Base-by-base conservation (phyloP, 2,113 vertebrate species). In the Thunnus thynnus region DNA sequence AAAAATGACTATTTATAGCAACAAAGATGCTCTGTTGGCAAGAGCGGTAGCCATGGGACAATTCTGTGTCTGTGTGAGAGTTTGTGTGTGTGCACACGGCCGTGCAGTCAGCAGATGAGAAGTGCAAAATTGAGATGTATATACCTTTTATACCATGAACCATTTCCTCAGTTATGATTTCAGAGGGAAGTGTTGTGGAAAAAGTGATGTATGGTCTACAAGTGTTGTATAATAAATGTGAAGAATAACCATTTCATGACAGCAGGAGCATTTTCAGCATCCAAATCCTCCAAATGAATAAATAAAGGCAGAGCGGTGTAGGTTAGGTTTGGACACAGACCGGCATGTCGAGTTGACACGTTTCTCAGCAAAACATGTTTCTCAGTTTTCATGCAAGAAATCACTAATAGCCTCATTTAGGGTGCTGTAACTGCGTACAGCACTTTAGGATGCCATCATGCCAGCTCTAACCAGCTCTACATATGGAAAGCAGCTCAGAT, bases 11-110 rank as follows among this genome's bases (percentile, higher is more conserved):
- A 89, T 89, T 86, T 82, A 78, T 88, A 88, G 91, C 76, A 54
- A 32, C 76, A 88, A 77, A 87, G 58, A 89, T 88, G 82, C 84
- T 86, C 79, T 11, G 47, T 82, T 84, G 88, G 87, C 86, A 76
- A 72, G 74, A 86, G 74, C 48, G 47, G 63, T 64, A 52, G 80
- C 69, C 66, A 84, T 82, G 85, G 85, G 83, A 86, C 76, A 63
- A 75, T 81, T 84, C 58, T 54, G 68, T 78, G 48, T 84, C 25
- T 60, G 51, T 27, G 18, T 70, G 46, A 12, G 30, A 16, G 18
- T n/a, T n/a, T 20, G 20, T 55, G 41, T 58, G 27, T 48, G 79
- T 51, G 47, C 14, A 20, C 8, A 8, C 30, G 50, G 46, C 51
- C 58, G 48, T 78, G 54, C 36, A 66, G 41, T 65, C 51, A 75